These are phyloP conservation scores for Rostratula benghalensis DNA, from an alignment of 2,113 vertebrate genomes.

Conservation along the genomic window DNA sequence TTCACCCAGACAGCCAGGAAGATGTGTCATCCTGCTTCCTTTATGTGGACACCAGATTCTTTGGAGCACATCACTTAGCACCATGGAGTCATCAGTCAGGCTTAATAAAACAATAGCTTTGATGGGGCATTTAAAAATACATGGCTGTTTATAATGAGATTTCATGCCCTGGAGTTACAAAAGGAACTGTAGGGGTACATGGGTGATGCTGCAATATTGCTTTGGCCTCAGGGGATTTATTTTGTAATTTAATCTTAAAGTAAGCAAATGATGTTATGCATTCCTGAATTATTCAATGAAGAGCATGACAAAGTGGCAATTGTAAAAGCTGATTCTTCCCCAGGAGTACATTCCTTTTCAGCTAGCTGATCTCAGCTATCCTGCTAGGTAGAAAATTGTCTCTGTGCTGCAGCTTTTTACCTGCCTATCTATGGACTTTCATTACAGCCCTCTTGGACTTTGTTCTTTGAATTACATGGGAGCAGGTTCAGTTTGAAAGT, in stretches of 20 bases:
- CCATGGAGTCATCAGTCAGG: not conserved
- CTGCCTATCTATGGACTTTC: not conserved
- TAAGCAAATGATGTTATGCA: not conserved
- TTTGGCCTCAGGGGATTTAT: not conserved
- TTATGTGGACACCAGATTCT: not conserved
- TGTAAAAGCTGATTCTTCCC: not conserved
- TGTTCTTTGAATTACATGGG: not conserved
- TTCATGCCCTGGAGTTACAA: not conserved
- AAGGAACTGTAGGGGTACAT: not conserved
- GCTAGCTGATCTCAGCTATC: not conserved
- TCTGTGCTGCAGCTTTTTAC: not conserved
- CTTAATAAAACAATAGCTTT: not conserved
- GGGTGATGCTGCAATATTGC: not conserved
- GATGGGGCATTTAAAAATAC: not conserved
- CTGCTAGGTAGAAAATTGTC: not conserved
- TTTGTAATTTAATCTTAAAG: not conserved
- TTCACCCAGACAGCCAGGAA: not conserved
- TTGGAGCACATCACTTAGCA: not conserved
- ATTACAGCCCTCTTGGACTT: not conserved
- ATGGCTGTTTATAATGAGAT: not conserved
- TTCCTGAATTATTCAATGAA: not conserved
- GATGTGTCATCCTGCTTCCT: not conserved
- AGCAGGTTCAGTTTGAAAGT: not conserved
- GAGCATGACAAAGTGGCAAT: not conserved
- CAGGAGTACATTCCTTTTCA: not conserved